Evolutionary conservation across 2,888 invertebrate species (phyloP), one percentile per base, ranked within the genome.

Genomic region (Diplazon laetatorius): DNA sequence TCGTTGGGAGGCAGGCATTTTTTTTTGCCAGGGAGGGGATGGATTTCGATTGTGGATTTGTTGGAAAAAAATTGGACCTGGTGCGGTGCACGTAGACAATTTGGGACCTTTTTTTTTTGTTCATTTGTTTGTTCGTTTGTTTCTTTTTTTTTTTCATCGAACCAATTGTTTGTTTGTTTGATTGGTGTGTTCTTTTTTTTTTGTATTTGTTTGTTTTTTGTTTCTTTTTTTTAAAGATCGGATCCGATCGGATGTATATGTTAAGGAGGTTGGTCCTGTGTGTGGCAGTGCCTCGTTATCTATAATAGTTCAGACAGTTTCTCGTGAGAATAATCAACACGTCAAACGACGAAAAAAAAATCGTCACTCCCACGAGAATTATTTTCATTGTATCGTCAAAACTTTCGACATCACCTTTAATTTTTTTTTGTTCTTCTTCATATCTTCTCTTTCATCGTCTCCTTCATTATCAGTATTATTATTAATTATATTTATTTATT

Each of bases 221-320:
- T 48, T 59, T 65, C 48, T 50, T 60, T 30, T 44, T 66, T 25
- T 22, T 16, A 35, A 48, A 39, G 65, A 62, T 66, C 35, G 48
- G 57, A 65, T 66, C 35, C 55, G 50, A 65, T 78, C 63, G 16
- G 25, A 69, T 73, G 70, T 52, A 55, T 60, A 50, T 69, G 44
- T 62, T 79, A 14, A 71, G 76, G 79, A 74, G 80, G 80, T 83
- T 83, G 82, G 83, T 83, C 83, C 83, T 63, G 76, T 83, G 76
- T 83, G 71, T 83, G 83, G 83, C 83, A 83, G 83, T 82, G 82
- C 82, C 83, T 82, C 75, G 83, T 80, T 77, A 66, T 78, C 59
- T 65, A 76, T 70, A 75, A 69, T 65, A 66, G 50, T 66, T 60
- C 60, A 50, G 18, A 59, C 18, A 59, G 50, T 59, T n/a, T 35